Percentiles rank a stretch among this genome's conserved stretches.
These are phyloP conservation scores for Lomographa bimaculata DNA, from an alignment of 2,888 invertebrate genomes.

Conservation along the genomic window DNA sequence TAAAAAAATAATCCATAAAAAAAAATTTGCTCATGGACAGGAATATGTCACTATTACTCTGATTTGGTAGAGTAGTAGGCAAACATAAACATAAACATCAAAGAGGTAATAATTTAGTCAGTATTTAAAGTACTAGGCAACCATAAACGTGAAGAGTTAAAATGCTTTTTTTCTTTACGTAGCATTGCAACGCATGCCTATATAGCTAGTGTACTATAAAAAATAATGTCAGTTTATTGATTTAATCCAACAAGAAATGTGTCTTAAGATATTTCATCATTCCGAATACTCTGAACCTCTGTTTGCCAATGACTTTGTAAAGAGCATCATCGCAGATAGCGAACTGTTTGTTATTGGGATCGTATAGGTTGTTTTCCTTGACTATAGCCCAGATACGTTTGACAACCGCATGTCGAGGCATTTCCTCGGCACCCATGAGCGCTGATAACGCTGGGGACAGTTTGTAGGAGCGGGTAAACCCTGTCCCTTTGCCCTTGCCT, in stretches of 20 bases:
- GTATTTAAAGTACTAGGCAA: too few species aligned
- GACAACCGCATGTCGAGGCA: slow-evolving; percentile 95
- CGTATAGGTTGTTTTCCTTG: slow-evolving; percentile 94
- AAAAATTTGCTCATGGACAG: too few species aligned
- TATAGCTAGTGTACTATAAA: too few species aligned
- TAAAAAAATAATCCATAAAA: too few species aligned
- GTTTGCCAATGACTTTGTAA: slow-evolving; percentile 94
- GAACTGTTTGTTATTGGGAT: slow-evolving; percentile 97
- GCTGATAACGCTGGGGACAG: slow-evolving; percentile 93
- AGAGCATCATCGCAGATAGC: slow-evolving; percentile 97
- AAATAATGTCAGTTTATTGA: too few species aligned
- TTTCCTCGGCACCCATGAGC: slow-evolving; percentile 91
- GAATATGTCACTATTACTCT: too few species aligned
- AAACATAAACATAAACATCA: too few species aligned
- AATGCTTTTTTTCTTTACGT: too few species aligned
- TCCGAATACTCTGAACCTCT: slow-evolving; percentile 96
- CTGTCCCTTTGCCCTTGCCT: slow-evolving; percentile 79
- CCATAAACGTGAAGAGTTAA: too few species aligned
- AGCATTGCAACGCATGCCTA: too few species aligned
- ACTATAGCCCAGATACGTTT: slow-evolving; percentile 95
- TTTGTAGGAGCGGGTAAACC: slow-evolving; percentile 93
- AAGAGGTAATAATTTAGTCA: too few species aligned
- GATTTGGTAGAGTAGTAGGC: too few species aligned
- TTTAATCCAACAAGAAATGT: slow-evolving; percentile 85
- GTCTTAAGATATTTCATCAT: slow-evolving; percentile 98